Evolutionary conservation across 2,888 invertebrate genomes (phyloP), one percentile per base, ranked within the genome.

Genomic region (Priocnemis perturbator): DNA sequence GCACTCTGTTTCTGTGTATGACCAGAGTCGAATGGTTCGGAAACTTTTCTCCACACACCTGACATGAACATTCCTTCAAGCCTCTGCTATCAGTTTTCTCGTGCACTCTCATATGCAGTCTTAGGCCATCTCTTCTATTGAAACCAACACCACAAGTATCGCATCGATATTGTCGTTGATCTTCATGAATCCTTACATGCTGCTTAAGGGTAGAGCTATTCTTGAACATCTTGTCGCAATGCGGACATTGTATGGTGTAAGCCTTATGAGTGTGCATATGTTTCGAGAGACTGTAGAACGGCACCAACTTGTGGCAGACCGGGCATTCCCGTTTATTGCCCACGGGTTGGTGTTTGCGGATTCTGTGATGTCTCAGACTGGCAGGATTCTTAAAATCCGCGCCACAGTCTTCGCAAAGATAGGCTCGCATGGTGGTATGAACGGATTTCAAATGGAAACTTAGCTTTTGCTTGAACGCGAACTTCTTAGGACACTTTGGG

Each of bases 191-290:
- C 57, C 87, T 83, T 15, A 88, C 81, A 67, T 89, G 89, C 68
- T 89, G 89, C 59, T 88, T 89, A 21, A 89, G 67, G 0, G 89
- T 89, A 9, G 89, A 89, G 3, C 85, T 85, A 63, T 89, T 89
- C 65, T 89, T 89, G 56, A 89, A 89, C 89, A 88, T 89, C 69
- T 89, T 89, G 44, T 88, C 88, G 37, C 89, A 89, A 53, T 87
- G 87, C 3, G 88, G 87, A 78, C 89, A 89, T 19, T 88, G 82
- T 20, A 89, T 89, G 4, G 86, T 86, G 50, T 89, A 89, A 2
- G 87, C 86, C 59, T 88, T 89, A 63, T 89, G 89, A 0, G 89
- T 89, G 64, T 88, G 88, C 89, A 89, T 89, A 55, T 89, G 89
- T 61, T 89, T 89, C 0, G 89, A 89, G n/a, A 89, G 79, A 62